A percentile compares a stretch with the other conserved stretches of the same genome.
Conservation (phyloP, 2,797 vertebrate species). For the Florisuga fusca region DNA sequence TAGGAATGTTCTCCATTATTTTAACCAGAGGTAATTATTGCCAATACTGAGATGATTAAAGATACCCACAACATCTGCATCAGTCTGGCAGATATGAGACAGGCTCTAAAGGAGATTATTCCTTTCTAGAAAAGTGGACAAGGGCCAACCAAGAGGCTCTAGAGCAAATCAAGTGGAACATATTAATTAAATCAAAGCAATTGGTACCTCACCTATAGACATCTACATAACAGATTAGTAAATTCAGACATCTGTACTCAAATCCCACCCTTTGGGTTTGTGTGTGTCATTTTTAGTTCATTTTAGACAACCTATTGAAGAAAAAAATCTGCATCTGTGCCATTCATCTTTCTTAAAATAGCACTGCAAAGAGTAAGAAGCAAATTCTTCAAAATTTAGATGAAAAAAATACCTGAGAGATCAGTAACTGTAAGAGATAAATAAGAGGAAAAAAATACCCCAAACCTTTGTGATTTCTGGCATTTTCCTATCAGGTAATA, state of each 20-base stretch:
- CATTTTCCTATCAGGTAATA: not conserved
- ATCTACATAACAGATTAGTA: not conserved
- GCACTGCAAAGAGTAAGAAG: not conserved
- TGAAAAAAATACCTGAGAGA: not conserved
- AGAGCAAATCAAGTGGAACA: not conserved
- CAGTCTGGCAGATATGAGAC: not conserved
- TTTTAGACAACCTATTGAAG: not conserved
- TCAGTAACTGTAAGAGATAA: not conserved
- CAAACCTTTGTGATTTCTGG: not conserved
- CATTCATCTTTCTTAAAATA: not conserved
- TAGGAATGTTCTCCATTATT: not conserved
- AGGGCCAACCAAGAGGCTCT: not conserved
- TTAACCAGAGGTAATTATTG: not conserved
- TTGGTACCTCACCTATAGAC: not conserved
- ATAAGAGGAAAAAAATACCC: not conserved
- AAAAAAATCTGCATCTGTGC: not conserved
- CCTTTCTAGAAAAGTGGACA: not conserved
- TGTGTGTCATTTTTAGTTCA: not conserved
- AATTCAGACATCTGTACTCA: not conserved
- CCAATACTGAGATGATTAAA: not conserved
- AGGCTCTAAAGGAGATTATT: not conserved
- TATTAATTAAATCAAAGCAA: not conserved
- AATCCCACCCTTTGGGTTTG: not conserved
- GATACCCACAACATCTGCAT: not conserved
- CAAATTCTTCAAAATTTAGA: not conserved